Evolutionary conservation across 2,797 vertebrate species (phyloP), one percentile per base, ranked within the genome.

Genomic region (Typhlichthys subterraneus): DNA sequence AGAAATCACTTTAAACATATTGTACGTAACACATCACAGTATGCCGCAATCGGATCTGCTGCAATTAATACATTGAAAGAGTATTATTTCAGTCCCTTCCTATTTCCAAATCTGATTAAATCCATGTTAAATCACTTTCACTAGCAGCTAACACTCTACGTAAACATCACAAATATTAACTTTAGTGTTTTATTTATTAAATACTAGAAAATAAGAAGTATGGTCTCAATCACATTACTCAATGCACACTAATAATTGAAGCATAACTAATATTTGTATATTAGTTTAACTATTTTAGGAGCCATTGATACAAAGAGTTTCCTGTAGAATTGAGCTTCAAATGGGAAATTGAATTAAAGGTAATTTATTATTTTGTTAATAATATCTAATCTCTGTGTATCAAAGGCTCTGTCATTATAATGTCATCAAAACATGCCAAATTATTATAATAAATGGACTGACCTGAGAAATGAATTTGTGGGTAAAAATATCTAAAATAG

Each of bases 271-370:
- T 14, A 15, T 56, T 42, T 56, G 4, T 56, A 56, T 8, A 56
- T 38, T 59, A 58, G 38, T 42, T n/a, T 12, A 12, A 53, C 55
- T 29, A 6, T 51, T 23, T 46, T 23, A 59, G 62, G 75, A 83
- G 77, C 73, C 81, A 83, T 79, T 87, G 79, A 81, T 85, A 69
- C 42, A 76, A 72, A 80, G 71, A 76, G 60, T 14, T 59, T 10
- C 11, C 52, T 38, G n/a, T 53, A 0, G 57, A 63, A 50, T 1
- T 48, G 4, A 15, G 12, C n/a, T 23, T 45, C 38, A n/a, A 45
- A 42, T 59, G 45, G 0, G 57, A 11, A 15, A 63, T 63, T 45
- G 67, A 14, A 3, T 59, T 14, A 62, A 72, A 29, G 5, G 3
- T 57, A 57, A 11, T 72, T 63, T 63, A 12, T 53, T 19, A 13